Evolutionary conservation across 2,113 vertebrate species (phyloP).

Genomic region (Holacanthus passer): DNA sequence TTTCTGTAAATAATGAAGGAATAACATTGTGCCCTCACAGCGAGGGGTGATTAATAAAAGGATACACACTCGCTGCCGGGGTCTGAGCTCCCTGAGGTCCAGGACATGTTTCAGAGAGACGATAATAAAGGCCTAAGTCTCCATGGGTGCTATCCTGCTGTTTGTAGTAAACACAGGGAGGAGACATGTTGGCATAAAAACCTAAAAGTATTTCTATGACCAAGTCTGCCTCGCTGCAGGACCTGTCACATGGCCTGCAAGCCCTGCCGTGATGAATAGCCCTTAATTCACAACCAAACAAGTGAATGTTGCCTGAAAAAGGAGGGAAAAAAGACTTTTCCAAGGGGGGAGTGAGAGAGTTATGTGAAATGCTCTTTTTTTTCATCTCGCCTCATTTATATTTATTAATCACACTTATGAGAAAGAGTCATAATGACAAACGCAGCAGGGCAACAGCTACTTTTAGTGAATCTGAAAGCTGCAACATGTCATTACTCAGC

Average conservation of each 20-base stretch:
- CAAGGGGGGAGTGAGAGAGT: slow-evolving; percentile 13
- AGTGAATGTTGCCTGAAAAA: slow-evolving; percentile 42
- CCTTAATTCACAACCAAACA: slow-evolving; percentile 62
- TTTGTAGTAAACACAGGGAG: slow-evolving; percentile 52
- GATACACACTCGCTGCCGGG: slow-evolving; percentile 1
- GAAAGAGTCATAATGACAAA: slow-evolving; percentile 41
- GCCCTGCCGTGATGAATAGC: slow-evolving; percentile 70
- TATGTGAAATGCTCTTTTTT: slow-evolving; percentile 24
- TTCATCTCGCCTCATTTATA: slow-evolving; percentile 44
- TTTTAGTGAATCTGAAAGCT: background rate
- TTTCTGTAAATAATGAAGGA: slow-evolving; percentile 59
- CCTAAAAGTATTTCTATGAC: slow-evolving; percentile 60
- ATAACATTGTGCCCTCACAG: slow-evolving; percentile 8
- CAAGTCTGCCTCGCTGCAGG: slow-evolving; percentile 46
- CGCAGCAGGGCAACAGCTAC: slow-evolving; percentile 1
- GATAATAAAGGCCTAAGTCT: slow-evolving; percentile 47
- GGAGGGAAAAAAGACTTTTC: slow-evolving; percentile 35
- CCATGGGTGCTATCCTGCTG: slow-evolving; percentile 33
- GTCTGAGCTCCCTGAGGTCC: slow-evolving; percentile 27
- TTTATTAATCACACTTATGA: slow-evolving; percentile 34
- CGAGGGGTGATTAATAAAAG: slow-evolving; percentile 37
- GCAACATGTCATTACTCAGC: background rate
- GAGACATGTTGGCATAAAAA: slow-evolving; percentile 39
- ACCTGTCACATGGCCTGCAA: slow-evolving; percentile 60
- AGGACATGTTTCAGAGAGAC: slow-evolving; percentile 24